Conservation (phyloP, 2,113 vertebrate genomes). For the Neotoma lepida region DNA sequence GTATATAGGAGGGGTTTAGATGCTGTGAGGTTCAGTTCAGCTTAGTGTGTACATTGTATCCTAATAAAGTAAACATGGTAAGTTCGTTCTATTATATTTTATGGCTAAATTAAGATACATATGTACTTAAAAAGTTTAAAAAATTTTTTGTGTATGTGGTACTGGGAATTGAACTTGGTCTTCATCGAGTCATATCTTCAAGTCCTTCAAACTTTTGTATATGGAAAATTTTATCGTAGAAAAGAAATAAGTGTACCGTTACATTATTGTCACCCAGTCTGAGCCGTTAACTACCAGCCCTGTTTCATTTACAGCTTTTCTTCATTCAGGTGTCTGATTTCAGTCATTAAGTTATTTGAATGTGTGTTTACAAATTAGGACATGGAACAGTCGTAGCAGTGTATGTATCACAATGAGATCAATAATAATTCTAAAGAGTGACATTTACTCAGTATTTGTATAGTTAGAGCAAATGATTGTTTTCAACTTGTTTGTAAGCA, state of each 20-base stretch:
- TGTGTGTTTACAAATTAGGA: not conserved
- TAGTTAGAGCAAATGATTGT: not conserved
- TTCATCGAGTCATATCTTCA: not conserved
- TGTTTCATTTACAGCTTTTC: not conserved
- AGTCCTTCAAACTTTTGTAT: not conserved
- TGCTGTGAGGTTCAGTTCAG: not conserved
- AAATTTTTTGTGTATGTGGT: not conserved
- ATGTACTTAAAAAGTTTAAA: not conserved
- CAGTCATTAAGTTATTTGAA: slow-evolving; percentile 8
- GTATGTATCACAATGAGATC: not conserved
- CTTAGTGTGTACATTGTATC: not conserved
- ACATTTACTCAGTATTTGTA: not conserved
- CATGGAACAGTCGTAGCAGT: not conserved
- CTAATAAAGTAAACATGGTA: not conserved
- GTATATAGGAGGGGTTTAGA: not conserved
- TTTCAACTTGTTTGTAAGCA: slow-evolving; percentile 19
- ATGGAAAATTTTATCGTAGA: slow-evolving; percentile 22
- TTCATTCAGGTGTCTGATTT: slow-evolving; percentile 7
- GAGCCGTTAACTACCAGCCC: not conserved
- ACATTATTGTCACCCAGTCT: not conserved
- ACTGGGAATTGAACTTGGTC: not conserved
- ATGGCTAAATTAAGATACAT: not conserved
- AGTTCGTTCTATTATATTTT: not conserved
- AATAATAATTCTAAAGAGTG: not conserved
- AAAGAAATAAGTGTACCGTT: not conserved